Base-by-base conservation (phyloP, 2,797 vertebrate species). In the Molothrus ater region DNA sequence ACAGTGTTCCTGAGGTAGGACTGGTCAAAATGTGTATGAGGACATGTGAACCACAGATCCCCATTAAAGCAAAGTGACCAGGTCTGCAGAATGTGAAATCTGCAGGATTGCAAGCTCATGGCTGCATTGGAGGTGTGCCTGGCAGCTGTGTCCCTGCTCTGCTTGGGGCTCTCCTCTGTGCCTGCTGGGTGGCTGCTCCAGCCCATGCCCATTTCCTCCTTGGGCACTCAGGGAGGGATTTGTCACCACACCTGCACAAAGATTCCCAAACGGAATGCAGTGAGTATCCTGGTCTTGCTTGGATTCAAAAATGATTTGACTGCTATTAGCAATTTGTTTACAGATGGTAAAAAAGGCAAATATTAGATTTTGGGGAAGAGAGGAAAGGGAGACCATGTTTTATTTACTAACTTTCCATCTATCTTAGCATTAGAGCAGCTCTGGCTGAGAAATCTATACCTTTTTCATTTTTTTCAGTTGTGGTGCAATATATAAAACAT, bases 101-200 rank as follows among this genome's bases (percentile, higher is more conserved):
- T 88, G 92, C 89, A 92, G 78, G 75, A 79, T 5, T 80, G 90
- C 84, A 93, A 81, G 31, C 83, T 79, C 61, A 74, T 38, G 43
- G 57, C 79, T 90, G 80, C 80, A 15, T 8, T 43, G 65, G 57
- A 78, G 38, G 24, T 65, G 92, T 80, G 36, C 64, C 78, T 93
- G 86, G 81, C 73, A 74, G 14, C 45, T 28, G 59, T 61, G 51
- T 70, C 45, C 22, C 32, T 36, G 72, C 79, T 74, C 64, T 17
- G 48, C 9, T 3, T 34, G 17, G 17, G 26, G 17, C 10, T 84
- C 26, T 79, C 32, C 36, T 42, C 18, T 3, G 25, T 1, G 38
- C 66, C 71, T 59, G 11, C 11, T 17, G 42, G 43, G 9, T 57
- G 20, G 19, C 17, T 69, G 40, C 69, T 78, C 51, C 72, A 84